phyloP scores from a whole-genome alignment of 2,888 invertebrate genomes.

The Sicus ferrugineus region DNA sequence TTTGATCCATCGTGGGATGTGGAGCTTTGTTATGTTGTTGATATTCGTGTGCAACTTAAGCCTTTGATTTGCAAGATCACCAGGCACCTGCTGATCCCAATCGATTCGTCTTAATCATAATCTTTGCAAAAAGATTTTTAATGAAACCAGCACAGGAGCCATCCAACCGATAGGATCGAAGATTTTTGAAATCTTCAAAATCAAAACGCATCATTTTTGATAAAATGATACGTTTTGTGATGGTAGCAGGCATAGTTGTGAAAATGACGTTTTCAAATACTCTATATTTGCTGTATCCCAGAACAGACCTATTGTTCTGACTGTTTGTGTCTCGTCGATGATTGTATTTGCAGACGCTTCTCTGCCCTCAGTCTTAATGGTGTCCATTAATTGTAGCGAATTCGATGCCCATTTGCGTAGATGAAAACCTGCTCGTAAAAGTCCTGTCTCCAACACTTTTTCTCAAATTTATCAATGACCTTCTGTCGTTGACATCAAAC shows the following conservation, averaged over 20 bases:
- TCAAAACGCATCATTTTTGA: no score
- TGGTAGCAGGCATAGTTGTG: not conserved
- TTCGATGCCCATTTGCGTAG: constrained; percentile 23
- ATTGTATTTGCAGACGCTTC: constrained; percentile 11
- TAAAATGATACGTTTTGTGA: constrained; percentile 7
- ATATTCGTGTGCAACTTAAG: not conserved
- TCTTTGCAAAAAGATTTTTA: constrained; percentile 27
- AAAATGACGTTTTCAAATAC: not conserved
- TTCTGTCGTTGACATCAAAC: no score
- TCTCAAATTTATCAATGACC: no score
- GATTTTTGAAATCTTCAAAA: constrained; percentile 20
- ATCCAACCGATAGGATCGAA: constrained; percentile 27
- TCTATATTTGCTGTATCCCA: constrained; percentile 30
- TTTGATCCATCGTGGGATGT: constrained; percentile 22
- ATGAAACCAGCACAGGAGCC: constrained; percentile 8
- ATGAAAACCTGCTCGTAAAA: constrained; percentile 1
- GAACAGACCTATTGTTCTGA: constrained; percentile 26
- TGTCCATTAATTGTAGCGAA: constrained; percentile 1
- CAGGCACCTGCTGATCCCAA: constrained; percentile 25
- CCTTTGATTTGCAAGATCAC: constrained; percentile 14
- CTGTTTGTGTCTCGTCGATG: constrained; percentile 18
- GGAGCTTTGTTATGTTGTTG: not conserved
- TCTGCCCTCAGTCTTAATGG: constrained; percentile 6
- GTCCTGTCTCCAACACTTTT: no score
- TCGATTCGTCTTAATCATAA: constrained; percentile 18